Evolutionary conservation across 2,797 vertebrate species (phyloP).

Genomic region (Luscinia megarhynchos): DNA sequence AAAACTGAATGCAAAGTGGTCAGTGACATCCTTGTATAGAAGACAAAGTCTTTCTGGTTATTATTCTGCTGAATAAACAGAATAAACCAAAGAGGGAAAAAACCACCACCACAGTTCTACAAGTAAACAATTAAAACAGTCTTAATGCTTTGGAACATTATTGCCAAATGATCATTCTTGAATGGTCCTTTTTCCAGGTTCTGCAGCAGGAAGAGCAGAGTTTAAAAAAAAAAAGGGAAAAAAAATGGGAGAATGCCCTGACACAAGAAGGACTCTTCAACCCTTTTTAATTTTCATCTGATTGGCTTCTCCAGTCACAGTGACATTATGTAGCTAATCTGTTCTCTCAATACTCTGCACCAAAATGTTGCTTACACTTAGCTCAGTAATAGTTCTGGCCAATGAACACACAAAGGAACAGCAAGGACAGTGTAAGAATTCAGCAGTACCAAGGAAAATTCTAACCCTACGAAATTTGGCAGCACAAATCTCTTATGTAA

Average conservation of each 20-base stretch:
- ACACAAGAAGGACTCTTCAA: not conserved
- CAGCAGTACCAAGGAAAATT: not conserved
- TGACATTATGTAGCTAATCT: not conserved
- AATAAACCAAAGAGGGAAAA: not conserved
- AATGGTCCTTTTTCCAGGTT: not conserved
- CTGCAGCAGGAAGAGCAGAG: not conserved
- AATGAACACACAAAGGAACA: not conserved
- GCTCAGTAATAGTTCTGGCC: not conserved
- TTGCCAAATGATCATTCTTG: not conserved
- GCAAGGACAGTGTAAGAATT: not conserved
- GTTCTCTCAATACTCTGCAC: not conserved
- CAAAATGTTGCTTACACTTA: not conserved
- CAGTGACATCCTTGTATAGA: not conserved
- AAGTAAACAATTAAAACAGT: not conserved
- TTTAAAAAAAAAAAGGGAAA: not conserved
- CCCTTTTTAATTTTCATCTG: not conserved
- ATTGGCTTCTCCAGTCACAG: not conserved
- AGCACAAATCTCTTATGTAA: conserved; percentile 34
- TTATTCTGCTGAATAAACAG: not conserved
- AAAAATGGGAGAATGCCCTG: not conserved
- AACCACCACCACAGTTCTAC: not conserved
- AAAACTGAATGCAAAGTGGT: not conserved
- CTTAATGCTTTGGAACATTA: not conserved
- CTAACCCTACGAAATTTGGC: conserved; percentile 29
- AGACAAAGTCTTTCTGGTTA: not conserved